These are phyloP conservation scores for Pseudotriccus pelzelni DNA, from an alignment of 2,797 vertebrate genomes.

Conservation along the genomic window DNA sequence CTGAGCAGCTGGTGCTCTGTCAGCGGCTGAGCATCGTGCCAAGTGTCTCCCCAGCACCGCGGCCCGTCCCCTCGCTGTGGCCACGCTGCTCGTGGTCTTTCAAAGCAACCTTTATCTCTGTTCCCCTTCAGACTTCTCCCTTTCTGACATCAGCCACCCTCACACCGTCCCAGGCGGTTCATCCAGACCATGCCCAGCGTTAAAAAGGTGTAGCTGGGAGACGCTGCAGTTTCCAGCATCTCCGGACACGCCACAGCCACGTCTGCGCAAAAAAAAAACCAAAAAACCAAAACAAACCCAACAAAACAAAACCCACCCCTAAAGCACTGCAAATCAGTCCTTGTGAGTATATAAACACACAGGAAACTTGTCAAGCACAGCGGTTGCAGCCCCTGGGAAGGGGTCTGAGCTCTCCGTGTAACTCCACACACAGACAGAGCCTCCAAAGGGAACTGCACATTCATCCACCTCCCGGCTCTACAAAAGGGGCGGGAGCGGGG, in stretches of 20 bases:
- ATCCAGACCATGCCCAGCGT: neutral
- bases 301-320: too few species aligned
- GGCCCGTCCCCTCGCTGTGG: neutral
- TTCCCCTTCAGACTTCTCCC: neutral
- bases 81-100: neutral
- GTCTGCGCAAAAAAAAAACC: neutral
- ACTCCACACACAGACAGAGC: neutral
- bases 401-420: neutral
- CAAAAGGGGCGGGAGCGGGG: neutral
- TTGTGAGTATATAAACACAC: neutral
- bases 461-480: neutral
- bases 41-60: neutral
- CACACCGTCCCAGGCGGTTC: neutral
- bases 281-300: neutral
- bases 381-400: neutral
- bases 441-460: neutral
- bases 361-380: neutral
- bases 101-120: neutral
- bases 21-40: neutral
- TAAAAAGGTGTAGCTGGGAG: neutral
- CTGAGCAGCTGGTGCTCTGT: neutral
- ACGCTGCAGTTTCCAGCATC: neutral
- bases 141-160: neutral
- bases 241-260: neutral
- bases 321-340: neutral